Evolutionary conservation across 2,888 invertebrate genomes (phyloP).

Genomic region (Cephus nigrinus): DNA sequence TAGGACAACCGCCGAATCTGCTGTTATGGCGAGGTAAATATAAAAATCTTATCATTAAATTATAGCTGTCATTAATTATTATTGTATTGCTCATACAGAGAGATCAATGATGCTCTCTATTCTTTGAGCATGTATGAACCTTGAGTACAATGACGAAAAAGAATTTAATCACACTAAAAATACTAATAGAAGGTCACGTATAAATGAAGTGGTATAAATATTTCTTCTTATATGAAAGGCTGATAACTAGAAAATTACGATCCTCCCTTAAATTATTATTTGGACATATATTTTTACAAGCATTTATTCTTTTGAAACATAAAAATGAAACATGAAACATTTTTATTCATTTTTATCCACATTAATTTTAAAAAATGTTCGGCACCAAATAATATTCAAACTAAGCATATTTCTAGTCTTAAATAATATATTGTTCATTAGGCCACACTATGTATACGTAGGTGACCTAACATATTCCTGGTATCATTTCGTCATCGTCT

Average conservation of each 20-base stretch:
- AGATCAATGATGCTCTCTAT: background rate
- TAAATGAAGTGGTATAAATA: background rate
- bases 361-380: background rate
- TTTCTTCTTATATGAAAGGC: background rate
- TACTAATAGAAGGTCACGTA: background rate
- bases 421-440: background rate
- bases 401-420: background rate
- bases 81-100: background rate
- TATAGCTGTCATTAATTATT: background rate
- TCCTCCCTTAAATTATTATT: background rate
- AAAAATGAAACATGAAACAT: background rate
- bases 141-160: background rate
- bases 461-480: background rate
- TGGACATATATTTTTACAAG: background rate
- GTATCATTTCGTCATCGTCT: background rate
- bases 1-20: background rate
- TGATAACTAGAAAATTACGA: background rate
- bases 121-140: background rate
- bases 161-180: background rate
- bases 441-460: background rate
- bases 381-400: background rate
- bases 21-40: background rate
- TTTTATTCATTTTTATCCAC: background rate
- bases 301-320: background rate
- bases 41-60: background rate